A percentile compares a stretch with the other conserved stretches of the same genome.
These are phyloP conservation scores for Neuroterus valhalla DNA, from an alignment of 1,140 invertebrate genomes.

Conservation along the genomic window DNA sequence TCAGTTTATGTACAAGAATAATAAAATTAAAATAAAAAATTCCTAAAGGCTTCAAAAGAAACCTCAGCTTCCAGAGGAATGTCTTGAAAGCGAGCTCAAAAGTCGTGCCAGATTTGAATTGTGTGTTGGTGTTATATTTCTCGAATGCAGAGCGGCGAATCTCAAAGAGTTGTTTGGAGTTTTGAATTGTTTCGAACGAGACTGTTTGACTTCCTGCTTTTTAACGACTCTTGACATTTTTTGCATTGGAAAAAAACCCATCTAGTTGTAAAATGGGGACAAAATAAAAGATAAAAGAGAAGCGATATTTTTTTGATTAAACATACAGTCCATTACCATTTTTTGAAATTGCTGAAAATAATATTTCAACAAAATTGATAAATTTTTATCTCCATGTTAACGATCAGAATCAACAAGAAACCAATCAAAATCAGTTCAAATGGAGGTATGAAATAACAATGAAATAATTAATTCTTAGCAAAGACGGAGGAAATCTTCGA, in stretches of 20 bases:
- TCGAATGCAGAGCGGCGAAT: conserved; percentile 45
- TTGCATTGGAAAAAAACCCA: background rate
- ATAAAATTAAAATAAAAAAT: too few species aligned
- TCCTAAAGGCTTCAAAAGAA: background rate
- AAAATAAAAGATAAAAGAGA: background rate
- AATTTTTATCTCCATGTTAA: too few species aligned
- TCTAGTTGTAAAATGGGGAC: too few species aligned
- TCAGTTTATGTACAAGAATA: too few species aligned
- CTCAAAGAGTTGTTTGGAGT: conserved; percentile 41
- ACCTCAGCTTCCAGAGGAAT: conserved; percentile 27
- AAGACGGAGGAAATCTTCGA: too few species aligned
- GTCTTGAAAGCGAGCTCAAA: too few species aligned
- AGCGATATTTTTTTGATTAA: background rate
- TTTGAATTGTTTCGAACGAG: conserved; percentile 36
- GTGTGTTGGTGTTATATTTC: conserved; percentile 43
- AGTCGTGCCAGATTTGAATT: conserved; percentile 36
- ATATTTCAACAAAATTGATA: too few species aligned
- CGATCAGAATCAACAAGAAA: too few species aligned
- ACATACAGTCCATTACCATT: background rate
- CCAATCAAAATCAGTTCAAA: too few species aligned
- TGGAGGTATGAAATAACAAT: too few species aligned
- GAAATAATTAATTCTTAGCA: too few species aligned
- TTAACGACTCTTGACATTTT: background rate
- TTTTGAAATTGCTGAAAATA: too few species aligned
- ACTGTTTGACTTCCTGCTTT: background rate